These are phyloP conservation scores for Polyodon spathula DNA, from an alignment of 2,113 vertebrate species.

Conservation along the genomic window DNA sequence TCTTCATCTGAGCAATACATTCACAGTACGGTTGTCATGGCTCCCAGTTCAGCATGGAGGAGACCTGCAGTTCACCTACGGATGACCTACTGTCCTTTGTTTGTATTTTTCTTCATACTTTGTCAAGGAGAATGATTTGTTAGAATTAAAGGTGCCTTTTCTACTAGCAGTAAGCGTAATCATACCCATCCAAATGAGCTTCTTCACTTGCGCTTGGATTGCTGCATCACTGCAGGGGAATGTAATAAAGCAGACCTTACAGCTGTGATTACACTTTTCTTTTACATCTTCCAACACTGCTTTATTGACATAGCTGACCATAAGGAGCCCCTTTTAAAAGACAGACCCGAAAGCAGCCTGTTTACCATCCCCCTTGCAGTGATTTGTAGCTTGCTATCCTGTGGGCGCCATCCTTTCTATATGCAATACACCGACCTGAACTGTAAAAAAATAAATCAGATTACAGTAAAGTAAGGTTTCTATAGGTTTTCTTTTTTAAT, in stretches of 20 bases:
- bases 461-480: too few relatives aligned
- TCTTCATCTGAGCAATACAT: too few relatives aligned
- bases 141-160: constrained; percentile 48
- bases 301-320: background rate
- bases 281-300: background rate
- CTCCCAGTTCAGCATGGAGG: too few relatives aligned
- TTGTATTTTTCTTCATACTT: background rate
- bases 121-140: constrained; percentile 19
- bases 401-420: too few relatives aligned
- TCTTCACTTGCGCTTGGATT: constrained; percentile 46
- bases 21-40: too few relatives aligned
- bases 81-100: too few relatives aligned
- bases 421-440: too few relatives aligned
- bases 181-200: constrained; percentile 26
- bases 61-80: too few relatives aligned
- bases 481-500: constrained; percentile 4
- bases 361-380: too few relatives aligned
- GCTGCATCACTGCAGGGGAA: constrained; percentile 25
- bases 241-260: constrained; percentile 19
- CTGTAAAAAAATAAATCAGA: too few relatives aligned
- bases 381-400: constrained; percentile 5
- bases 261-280: constrained; percentile 1
- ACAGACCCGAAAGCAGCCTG: too few relatives aligned
- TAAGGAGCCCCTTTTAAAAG: too few relatives aligned
- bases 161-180: constrained; percentile 30